These are phyloP conservation scores for Silurus glanis DNA, from an alignment of 2,113 vertebrate species.

Conservation along the genomic window DNA sequence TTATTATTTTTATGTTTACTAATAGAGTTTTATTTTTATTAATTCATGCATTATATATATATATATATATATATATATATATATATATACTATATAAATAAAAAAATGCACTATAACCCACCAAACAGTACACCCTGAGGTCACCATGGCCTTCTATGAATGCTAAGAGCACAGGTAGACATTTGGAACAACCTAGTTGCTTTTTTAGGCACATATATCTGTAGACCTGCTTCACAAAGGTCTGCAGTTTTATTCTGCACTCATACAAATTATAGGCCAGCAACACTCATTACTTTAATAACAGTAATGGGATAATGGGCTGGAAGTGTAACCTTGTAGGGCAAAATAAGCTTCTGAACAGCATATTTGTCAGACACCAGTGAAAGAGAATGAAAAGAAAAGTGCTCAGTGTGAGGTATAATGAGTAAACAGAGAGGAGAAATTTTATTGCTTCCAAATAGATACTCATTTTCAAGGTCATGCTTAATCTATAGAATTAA, in stretches of 20 bases:
- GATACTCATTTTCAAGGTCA: neutral
- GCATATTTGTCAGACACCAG: neutral
- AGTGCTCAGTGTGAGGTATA: neutral
- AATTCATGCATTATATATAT: too few species aligned
- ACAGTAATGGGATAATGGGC: constrained; percentile 20
- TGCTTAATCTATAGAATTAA: neutral
- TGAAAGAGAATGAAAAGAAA: neutral
- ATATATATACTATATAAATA: too few species aligned
- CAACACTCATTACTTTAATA: constrained; percentile 4
- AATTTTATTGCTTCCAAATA: too few species aligned
- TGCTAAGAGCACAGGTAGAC: neutral
- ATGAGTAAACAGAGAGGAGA: neutral
- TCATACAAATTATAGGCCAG: neutral
- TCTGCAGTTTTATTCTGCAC: constrained; percentile 16
- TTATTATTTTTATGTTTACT: neutral
- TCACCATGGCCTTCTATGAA: neutral
- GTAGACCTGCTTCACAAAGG: neutral
- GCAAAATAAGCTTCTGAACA: neutral
- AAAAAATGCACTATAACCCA: neutral
- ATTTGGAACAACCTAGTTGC: neutral
- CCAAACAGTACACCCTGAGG: neutral
- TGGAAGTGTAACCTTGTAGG: neutral
- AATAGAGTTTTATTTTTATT: too few species aligned
- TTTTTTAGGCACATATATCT: constrained; percentile 7
- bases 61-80: too few species aligned